A percentile compares a stretch with the other conserved stretches of the same genome.
Evolutionary conservation across 1,140 invertebrate species (phyloP).

Genomic region (Anastrepha ludens): DNA sequence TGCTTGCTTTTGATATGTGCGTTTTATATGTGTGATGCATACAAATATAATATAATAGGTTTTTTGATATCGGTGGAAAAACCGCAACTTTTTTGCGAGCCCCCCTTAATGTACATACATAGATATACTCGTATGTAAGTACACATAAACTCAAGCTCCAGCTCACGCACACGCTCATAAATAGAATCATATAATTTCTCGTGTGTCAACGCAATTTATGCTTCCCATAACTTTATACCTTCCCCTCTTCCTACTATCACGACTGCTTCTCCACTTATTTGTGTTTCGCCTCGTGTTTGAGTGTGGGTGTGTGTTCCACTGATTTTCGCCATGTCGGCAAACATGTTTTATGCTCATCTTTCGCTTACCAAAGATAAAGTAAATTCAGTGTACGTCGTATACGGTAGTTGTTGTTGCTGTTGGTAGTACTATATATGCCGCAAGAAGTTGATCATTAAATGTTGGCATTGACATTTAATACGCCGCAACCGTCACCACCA

Average conservation of each 20-base stretch:
- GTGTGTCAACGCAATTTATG: neutral
- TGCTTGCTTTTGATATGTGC: too few species aligned
- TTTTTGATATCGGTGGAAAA: too few species aligned
- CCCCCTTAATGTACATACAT: too few species aligned
- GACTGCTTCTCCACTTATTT: neutral
- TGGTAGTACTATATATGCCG: neutral
- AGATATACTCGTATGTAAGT: too few species aligned
- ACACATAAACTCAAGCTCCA: too few species aligned
- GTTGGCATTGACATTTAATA: constrained; percentile 44
- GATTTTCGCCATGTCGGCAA: neutral
- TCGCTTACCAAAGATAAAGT: neutral
- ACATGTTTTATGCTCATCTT: neutral
- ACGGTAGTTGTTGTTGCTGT: neutral
- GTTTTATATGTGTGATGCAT: too few species aligned
- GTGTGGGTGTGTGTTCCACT: neutral
- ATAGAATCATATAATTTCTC: too few species aligned
- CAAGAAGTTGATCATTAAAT: constrained; percentile 30
- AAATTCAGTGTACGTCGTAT: constrained; percentile 17
- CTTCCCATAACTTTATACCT: neutral
- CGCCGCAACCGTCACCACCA: neutral
- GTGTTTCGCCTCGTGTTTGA: neutral
- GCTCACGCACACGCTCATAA: too few species aligned
- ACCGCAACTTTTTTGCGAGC: too few species aligned
- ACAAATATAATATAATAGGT: too few species aligned
- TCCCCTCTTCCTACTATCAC: neutral